Conservation (phyloP, 2,888 invertebrate species). For the Neuroscelio doddi region DNA sequence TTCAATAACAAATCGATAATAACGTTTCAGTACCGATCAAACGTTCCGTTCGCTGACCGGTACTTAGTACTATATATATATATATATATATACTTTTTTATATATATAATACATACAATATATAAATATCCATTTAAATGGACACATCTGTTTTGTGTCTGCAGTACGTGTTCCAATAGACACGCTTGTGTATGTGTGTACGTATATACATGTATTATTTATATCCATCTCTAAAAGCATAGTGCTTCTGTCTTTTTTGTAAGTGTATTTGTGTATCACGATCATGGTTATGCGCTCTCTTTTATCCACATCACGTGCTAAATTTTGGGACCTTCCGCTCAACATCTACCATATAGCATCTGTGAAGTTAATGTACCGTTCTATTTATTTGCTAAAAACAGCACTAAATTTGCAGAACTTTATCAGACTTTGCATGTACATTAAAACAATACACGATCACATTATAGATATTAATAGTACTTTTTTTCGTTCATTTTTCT, state of each 20-base stretch:
- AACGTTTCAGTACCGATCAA: constrained; percentile 47
- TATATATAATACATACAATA: constrained; percentile 51
- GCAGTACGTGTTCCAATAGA: constrained; percentile 41
- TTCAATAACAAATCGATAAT: constrained; percentile 56
- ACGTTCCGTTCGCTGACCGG: constrained; percentile 23
- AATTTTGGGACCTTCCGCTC: constrained; percentile 23
- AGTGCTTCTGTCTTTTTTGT: constrained; percentile 49
- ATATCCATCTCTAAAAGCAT: constrained; percentile 64
- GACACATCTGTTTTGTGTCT: constrained; percentile 52
- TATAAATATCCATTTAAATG: constrained; percentile 60
- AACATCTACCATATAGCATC: constrained; percentile 41
- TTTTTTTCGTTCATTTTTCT: too few relatives aligned
- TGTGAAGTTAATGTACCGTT: constrained; percentile 33
- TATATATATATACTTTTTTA: constrained; percentile 46
- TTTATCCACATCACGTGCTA: constrained; percentile 31
- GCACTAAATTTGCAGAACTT: constrained; percentile 43
- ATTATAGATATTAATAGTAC: neutral
- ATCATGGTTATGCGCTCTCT: constrained; percentile 31
- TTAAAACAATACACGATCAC: constrained; percentile 44
- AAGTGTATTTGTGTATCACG: constrained; percentile 48
- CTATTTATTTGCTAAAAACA: constrained; percentile 33
- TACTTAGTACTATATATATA: constrained; percentile 48
- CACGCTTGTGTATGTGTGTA: constrained; percentile 49
- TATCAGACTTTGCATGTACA: constrained; percentile 38
- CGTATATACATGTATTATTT: constrained; percentile 58